Evolutionary conservation across 1,140 invertebrate genomes (phyloP).

Genomic region (Drosophila seguyi): DNA sequence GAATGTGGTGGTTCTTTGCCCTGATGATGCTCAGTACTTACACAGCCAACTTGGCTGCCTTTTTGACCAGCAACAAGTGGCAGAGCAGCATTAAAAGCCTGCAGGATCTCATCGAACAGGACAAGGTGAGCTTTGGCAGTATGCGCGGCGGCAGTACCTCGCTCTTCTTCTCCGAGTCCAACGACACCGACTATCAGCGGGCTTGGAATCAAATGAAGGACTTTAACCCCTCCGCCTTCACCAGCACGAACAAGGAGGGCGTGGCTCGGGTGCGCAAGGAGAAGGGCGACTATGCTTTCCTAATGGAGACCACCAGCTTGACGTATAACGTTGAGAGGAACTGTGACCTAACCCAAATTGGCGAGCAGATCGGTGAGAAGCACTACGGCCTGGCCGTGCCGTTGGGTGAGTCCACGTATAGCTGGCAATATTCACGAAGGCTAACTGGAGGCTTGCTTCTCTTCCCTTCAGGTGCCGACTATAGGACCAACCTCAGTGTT

Average conservation of each 20-base stretch:
- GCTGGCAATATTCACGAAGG: background rate
- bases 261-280: constrained; percentile 90
- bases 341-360: constrained; percentile 92
- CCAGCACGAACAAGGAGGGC: constrained; percentile 92
- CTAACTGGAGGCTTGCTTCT: background rate
- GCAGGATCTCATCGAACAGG: constrained; percentile 95
- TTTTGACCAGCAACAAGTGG: constrained; percentile 94
- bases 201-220: constrained; percentile 93
- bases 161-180: constrained; percentile 87
- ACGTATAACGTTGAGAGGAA: constrained; percentile 92
- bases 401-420: constrained; percentile 86
- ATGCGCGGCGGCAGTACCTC: constrained; percentile 90
- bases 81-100: constrained; percentile 93
- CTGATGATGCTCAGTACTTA: constrained; percentile 98
- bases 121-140: constrained; percentile 94
- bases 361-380: constrained; percentile 92
- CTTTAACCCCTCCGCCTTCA: constrained; percentile 93
- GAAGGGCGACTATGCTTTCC: constrained; percentile 90
- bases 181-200: constrained; percentile 90
- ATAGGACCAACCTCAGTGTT: constrained; percentile 90
- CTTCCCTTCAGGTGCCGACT: constrained; percentile 81
- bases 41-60: constrained; percentile 97
- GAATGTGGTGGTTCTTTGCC: constrained; percentile 98
- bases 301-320: constrained; percentile 94
- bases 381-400: constrained; percentile 93